Base-by-base conservation (phyloP, 2,888 invertebrate species). In the Plutella xylostella region DNA sequence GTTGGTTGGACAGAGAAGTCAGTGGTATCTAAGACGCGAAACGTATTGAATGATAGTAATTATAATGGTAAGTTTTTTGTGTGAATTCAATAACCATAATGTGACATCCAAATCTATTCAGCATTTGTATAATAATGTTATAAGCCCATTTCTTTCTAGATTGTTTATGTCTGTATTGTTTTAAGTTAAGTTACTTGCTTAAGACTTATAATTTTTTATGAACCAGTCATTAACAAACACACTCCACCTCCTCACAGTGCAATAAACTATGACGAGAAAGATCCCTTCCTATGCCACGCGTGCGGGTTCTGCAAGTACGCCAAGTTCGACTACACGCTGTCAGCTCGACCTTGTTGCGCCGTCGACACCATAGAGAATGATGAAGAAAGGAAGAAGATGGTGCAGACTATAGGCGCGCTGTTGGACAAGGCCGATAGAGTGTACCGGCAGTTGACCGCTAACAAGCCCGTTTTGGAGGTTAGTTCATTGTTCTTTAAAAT, bases 221-320 rank as follows among this genome's bases (percentile, higher is more conserved):
- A n/a, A n/a, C n/a, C n/a, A n/a, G n/a, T n/a, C n/a, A n/a, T n/a
- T n/a, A n/a, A n/a, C n/a, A n/a, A n/a, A n/a, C n/a, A n/a, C n/a
- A n/a, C n/a, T n/a, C n/a, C n/a, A n/a, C n/a, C 45, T 48, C 34
- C 49, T 59, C 66, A 2, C 63, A 92, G 97, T 19, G 96, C 98
- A 0, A 99, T 99, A 57, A 98, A 99, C 78, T 98, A 98, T 74
- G 98, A 98, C 71, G 98, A 98, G 71, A 97, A 97, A 70, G 98
- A 98, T 78, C 98, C 98, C 0, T 99, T 98, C 88, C 84, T 99
- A 19, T 99, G 99, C 67, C 98, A 98, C 75, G 94, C 97, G 4
- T 99, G 99, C 75, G 98, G 98, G 1, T 98, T 97, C 84, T 99
- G 98, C 85, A 98, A 98, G 80, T 98, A 98, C 76, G 98, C 98